A percentile compares a stretch with the other conserved stretches of the same genome.
phyloP scores from a whole-genome alignment of 35 echinoderm and acorn worm species.

The Apostichopus japonicus region DNA sequence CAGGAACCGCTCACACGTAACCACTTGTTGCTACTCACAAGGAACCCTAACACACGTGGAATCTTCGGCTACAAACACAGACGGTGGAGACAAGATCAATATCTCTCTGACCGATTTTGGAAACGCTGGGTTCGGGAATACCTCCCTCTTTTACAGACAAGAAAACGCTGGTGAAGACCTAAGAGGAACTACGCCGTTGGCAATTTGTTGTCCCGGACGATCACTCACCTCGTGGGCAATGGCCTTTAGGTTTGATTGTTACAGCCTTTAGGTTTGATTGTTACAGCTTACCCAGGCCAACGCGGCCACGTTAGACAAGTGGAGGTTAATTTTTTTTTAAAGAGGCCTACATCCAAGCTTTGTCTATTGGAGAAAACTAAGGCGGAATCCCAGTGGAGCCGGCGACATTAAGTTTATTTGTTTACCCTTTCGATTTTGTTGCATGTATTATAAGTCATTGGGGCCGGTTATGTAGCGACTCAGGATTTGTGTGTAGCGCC shows the following conservation, averaged over 20 bases:
- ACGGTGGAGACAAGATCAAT: slow-evolving; percentile 65
- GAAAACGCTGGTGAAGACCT: slow-evolving; percentile 16
- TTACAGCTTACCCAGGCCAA: slow-evolving; percentile 6
- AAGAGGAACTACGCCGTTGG: not conserved
- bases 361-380: slow-evolving; percentile 26
- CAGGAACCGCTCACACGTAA: slow-evolving; percentile 50
- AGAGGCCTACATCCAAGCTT: slow-evolving; percentile 35
- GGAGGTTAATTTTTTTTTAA: slow-evolving; percentile 2
- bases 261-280: too few relatives aligned
- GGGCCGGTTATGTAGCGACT: too few relatives aligned
- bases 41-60: not conserved
- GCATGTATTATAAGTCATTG: too few relatives aligned
- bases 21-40: slow-evolving; percentile 7
- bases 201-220: slow-evolving; percentile 43
- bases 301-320: slow-evolving; percentile 11
- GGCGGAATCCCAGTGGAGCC: too few relatives aligned
- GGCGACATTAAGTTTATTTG: too few relatives aligned
- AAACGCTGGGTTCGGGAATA: slow-evolving; percentile 66
- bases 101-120: slow-evolving; percentile 66
- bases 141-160: slow-evolving; percentile 39
- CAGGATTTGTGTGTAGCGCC: too few relatives aligned
- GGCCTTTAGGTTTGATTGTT: slow-evolving; percentile 22
- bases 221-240: not conserved
- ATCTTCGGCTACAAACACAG: slow-evolving; percentile 31
- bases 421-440: too few relatives aligned